Conservation (phyloP, 2,888 invertebrate species). For the Rhodophaea formosa region DNA sequence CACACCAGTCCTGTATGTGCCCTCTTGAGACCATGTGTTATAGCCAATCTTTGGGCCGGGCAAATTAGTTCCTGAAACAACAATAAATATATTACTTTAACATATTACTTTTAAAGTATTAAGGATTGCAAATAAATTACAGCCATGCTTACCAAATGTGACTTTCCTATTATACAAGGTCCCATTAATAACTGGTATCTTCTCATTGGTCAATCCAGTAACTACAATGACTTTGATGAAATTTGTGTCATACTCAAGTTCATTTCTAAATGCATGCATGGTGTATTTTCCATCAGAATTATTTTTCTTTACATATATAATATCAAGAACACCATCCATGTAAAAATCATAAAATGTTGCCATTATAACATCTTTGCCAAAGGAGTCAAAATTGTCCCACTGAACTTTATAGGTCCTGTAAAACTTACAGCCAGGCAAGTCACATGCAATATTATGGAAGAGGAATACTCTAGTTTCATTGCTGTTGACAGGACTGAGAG, state of each 20-base stretch:
- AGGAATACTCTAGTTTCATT: slow-evolving; percentile 85
- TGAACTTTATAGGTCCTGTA: slow-evolving; percentile 88
- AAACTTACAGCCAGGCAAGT: slow-evolving; percentile 81
- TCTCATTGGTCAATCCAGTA: slow-evolving; percentile 88
- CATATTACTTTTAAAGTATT: too few relatives aligned
- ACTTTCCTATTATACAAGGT: slow-evolving; percentile 87
- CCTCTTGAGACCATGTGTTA: slow-evolving; percentile 93
- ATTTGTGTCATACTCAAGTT: slow-evolving; percentile 95
- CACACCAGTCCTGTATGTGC: slow-evolving; percentile 87
- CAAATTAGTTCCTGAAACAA: slow-evolving; percentile 86
- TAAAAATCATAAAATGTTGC: slow-evolving; percentile 96
- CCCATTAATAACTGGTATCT: slow-evolving; percentile 86
- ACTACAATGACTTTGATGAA: slow-evolving; percentile 97
- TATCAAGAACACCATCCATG: slow-evolving; percentile 96
- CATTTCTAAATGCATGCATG: slow-evolving; percentile 91
- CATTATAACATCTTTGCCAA: slow-evolving; percentile 87
- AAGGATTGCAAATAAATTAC: too few relatives aligned
- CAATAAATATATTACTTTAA: background rate
- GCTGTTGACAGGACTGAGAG: slow-evolving; percentile 77
- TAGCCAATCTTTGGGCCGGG: slow-evolving; percentile 95
- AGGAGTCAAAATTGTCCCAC: slow-evolving; percentile 87
- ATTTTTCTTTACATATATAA: slow-evolving; percentile 86
- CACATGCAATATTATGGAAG: slow-evolving; percentile 89
- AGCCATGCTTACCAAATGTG: slow-evolving; percentile 84
- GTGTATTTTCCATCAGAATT: slow-evolving; percentile 72